phyloP scores from a whole-genome alignment of 2,113 vertebrate species.

The human region DNA sequence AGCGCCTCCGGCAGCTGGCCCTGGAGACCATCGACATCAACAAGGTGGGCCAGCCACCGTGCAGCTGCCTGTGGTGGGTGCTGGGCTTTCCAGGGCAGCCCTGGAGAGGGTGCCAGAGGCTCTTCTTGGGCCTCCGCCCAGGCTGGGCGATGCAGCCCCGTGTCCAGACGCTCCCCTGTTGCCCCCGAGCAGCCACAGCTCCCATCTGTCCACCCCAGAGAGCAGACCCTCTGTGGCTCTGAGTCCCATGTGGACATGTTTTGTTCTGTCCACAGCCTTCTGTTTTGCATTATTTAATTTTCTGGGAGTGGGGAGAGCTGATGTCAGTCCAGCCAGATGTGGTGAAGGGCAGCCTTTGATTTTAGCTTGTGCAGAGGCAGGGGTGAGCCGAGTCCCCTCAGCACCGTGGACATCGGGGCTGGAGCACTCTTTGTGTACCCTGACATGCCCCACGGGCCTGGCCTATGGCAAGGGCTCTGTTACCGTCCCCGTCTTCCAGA shows the following conservation, averaged over 20 bases:
- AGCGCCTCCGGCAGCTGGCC: constrained; percentile 94
- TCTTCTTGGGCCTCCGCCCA: background rate
- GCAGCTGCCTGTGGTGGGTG: background rate
- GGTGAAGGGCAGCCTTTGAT: background rate
- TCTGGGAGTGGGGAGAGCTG: background rate
- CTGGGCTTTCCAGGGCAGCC: no score
- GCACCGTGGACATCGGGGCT: background rate
- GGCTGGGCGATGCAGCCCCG: background rate
- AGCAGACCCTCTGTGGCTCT: no score
- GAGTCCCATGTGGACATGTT: no score
- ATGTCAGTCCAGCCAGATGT: background rate
- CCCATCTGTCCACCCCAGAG: background rate
- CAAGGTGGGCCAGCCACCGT: constrained; percentile 83
- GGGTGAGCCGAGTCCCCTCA: background rate
- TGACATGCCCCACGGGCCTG: background rate
- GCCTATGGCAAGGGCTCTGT: background rate
- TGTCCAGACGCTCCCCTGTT: no score
- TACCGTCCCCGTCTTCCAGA: background rate
- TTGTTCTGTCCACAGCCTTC: background rate
- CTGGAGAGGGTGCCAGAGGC: background rate
- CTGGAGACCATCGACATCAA: constrained; percentile 99
- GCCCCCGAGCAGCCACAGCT: background rate
- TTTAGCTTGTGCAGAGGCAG: background rate
- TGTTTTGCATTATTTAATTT: background rate
- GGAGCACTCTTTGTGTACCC: background rate